Conservation (phyloP, 1,140 invertebrate genomes). For the Brachionus sp. region DNA sequence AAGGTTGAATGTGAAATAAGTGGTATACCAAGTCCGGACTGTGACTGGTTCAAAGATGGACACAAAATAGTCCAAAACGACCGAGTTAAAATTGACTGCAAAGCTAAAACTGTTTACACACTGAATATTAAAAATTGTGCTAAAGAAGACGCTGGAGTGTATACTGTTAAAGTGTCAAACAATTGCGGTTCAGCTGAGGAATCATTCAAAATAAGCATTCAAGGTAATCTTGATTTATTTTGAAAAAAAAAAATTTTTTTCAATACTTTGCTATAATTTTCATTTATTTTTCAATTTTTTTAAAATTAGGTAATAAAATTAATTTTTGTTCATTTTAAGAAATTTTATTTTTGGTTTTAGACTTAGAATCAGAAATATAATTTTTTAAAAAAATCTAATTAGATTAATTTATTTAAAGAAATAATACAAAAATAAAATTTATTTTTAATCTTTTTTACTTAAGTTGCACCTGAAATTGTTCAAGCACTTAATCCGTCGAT, state of each 20-base stretch:
- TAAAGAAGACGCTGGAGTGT: constrained; percentile 83
- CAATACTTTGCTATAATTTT: no score
- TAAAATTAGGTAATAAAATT: no score
- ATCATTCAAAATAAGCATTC: constrained; percentile 86
- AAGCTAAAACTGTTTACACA: constrained; percentile 80
- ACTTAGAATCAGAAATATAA: no score
- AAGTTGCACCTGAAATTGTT: constrained; percentile 16
- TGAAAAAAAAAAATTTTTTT: no score
- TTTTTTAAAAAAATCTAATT: no score
- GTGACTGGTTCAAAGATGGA: constrained; percentile 32
- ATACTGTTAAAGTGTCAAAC: constrained; percentile 82
- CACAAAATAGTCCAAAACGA: background rate
- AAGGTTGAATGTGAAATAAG: constrained; percentile 40
- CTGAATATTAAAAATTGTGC: constrained; percentile 65
- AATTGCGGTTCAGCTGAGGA: constrained; percentile 83
- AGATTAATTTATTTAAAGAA: background rate
- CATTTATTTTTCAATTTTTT: no score
- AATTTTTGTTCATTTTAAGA: no score
- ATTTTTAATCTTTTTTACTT: background rate
- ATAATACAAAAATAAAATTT: background rate
- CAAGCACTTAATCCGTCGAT: background rate
- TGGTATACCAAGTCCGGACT: constrained; percentile 25
- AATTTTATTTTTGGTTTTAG: no score
- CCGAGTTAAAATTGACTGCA: constrained; percentile 72
- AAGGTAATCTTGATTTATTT: background rate